A percentile compares a stretch with the other conserved stretches of the same genome.
Evolutionary conservation across 2,113 vertebrate genomes (phyloP).

Genomic region (Puffinus mauretanicus): DNA sequence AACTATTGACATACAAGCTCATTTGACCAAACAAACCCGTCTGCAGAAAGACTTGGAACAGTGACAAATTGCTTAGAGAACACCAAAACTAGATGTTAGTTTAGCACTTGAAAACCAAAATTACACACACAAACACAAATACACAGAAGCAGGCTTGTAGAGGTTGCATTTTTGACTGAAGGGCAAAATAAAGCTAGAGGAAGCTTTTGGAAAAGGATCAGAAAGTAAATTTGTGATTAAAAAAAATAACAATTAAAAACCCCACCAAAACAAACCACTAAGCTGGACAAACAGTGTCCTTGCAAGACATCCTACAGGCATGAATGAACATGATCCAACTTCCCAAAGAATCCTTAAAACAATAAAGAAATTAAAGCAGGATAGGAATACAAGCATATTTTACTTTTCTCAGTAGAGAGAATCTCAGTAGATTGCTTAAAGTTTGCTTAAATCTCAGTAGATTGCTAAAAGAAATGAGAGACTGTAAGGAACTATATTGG

Average conservation of each 20-base stretch:
- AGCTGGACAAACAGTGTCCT: not conserved
- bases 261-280: not conserved
- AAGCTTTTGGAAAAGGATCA: not conserved
- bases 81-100: not conserved
- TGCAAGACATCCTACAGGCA: not conserved
- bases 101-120: not conserved
- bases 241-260: not conserved
- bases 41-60: not conserved
- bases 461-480: not conserved
- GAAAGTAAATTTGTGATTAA: not conserved
- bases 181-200: not conserved
- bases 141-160: not conserved
- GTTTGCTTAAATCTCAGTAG: not conserved
- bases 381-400: not conserved
- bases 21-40: not conserved
- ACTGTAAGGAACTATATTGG: not conserved
- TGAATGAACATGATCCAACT: not conserved
- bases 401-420: not conserved
- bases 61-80: not conserved
- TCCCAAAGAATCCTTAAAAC: not conserved
- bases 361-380: not conserved
- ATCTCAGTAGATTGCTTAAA: not conserved
- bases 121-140: not conserved
- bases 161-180: not conserved
- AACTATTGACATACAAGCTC: not conserved